Evolutionary conservation across 2,113 vertebrate genomes (phyloP).

Genomic region (Chionis minor): DNA sequence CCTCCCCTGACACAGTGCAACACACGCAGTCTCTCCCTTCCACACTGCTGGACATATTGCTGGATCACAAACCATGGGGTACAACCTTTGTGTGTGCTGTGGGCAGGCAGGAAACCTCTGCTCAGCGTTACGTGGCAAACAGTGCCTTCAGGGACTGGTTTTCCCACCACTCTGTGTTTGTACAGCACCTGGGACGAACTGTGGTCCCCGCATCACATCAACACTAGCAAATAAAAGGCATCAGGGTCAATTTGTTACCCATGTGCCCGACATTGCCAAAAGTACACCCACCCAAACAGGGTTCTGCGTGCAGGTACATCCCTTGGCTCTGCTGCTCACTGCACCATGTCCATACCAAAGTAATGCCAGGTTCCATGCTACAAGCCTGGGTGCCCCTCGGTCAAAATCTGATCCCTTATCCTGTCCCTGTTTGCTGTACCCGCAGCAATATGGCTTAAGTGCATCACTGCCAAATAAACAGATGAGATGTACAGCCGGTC

Average conservation of each 20-base stretch:
- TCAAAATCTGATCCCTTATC: neutral
- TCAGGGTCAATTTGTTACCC: neutral
- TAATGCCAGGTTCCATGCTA: neutral
- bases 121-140: neutral
- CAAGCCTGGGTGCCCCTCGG: neutral
- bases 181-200: neutral
- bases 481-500: neutral
- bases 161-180: neutral
- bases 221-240: neutral
- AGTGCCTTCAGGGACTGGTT: neutral
- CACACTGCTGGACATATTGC: rapidly evolving
- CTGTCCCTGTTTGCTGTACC: neutral
- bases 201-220: neutral
- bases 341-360: neutral
- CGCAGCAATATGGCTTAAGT: neutral
- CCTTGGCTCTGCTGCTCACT: neutral
- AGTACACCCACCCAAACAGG: neutral
- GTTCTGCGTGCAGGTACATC: neutral
- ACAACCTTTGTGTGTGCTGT: neutral
- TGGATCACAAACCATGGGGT: neutral
- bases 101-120: neutral
- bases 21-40: neutral
- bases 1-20: neutral
- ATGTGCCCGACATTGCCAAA: neutral
- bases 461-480: neutral